Evolutionary conservation across 1,140 invertebrate genomes (phyloP), one percentile per base, ranked within the genome.

Genomic region (Drosophila nigromelanica): DNA sequence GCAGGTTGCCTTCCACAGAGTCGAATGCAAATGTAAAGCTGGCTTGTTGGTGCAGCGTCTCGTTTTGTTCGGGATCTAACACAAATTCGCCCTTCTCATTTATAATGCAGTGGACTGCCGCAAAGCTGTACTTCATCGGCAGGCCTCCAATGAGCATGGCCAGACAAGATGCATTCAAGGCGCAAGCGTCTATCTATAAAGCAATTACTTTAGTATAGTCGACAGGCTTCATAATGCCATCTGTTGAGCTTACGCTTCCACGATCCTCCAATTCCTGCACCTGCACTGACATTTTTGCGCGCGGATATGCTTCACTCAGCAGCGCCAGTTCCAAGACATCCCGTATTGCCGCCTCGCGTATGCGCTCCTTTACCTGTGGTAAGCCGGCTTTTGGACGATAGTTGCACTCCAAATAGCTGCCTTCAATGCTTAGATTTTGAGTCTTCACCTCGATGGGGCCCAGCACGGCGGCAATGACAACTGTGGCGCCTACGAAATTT

Each of bases 201-300:
- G 3, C 27, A 91, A 86, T 50, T 12, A 5, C 52, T 5, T 54
- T 33, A 27, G 15, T 21, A 12, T 33, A 21, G 21, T 42, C 15
- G 12, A 15, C 5, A 24, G 1, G 2, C 18, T 3, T 39, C 43
- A 8, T 24, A 5, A 4, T 48, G 18, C 0, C 24, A 4, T 21
- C 12, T 3, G 0, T 4, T 8, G 8, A 0, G 1, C 93, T 93
- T 93, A 98, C 96, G 67, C 96, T 96, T 69, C 97, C 96, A 90
- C 93, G 94, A 93, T 97, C 95, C 92, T 98, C 95, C 76, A 98
- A 92, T 93, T 98, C 97, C 93, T 98, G 97, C 62, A 98, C 82
- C 73, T 96, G 95, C 14, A 98, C 92, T 8, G 94, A 94, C 69
- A 98, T 95, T 18, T 95, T 93, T 6, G 97, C 95, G 35, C 96